Conservation (phyloP, 2,888 invertebrate species). For the Cloeon dipterum region DNA sequence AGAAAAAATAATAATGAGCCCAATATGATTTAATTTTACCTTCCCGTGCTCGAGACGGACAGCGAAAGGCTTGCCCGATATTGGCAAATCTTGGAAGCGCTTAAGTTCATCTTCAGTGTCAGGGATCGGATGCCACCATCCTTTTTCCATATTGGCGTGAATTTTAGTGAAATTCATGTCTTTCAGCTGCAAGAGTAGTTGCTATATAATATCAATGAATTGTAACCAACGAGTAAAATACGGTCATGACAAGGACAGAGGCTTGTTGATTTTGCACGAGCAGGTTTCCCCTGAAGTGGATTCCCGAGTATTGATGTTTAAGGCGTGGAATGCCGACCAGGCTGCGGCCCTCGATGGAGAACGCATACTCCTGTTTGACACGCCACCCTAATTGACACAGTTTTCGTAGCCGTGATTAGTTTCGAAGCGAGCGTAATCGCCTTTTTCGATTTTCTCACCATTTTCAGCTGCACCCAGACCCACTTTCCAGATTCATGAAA, state of each 20-base stretch:
- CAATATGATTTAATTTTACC: constrained; percentile 2
- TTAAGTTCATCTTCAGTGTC: neutral
- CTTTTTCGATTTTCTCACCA: no score
- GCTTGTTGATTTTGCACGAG: constrained; percentile 7
- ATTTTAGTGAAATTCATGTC: constrained; percentile 6
- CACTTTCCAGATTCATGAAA: no score
- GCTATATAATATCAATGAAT: neutral
- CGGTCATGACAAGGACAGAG: constrained; percentile 6
- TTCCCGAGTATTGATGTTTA: constrained; percentile 14
- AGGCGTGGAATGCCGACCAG: constrained; percentile 14
- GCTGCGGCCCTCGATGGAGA: constrained; percentile 15
- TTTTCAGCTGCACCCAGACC: no score
- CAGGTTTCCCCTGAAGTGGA: constrained; percentile 12
- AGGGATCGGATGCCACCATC: constrained; percentile 5
- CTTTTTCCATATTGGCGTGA: constrained; percentile 3
- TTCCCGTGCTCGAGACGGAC: constrained; percentile 3
- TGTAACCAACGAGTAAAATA: no score
- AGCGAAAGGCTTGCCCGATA: constrained; percentile 3
- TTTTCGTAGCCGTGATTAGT: no score
- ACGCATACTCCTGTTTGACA: constrained; percentile 15
- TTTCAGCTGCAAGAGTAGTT: constrained; percentile 5
- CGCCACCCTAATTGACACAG: constrained; percentile 7
- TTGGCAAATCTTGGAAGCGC: constrained; percentile 1
- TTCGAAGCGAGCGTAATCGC: no score
- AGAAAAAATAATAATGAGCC: no score